Evolutionary conservation across 2,797 vertebrate species (phyloP).

Genomic region (Bradypodion ventrale): DNA sequence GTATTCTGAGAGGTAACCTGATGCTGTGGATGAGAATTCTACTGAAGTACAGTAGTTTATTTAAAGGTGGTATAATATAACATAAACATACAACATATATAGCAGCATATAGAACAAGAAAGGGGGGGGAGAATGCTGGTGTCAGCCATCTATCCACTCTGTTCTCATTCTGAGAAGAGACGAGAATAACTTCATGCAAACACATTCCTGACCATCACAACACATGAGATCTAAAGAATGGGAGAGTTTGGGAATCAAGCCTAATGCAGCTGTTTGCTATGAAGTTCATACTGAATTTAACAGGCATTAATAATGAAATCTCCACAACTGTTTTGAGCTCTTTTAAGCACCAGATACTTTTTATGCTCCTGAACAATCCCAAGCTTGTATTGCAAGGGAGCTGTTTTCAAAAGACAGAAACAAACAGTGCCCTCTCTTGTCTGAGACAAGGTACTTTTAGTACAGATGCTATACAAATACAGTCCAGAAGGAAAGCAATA

Average conservation of each 20-base stretch:
- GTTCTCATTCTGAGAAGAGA: neutral
- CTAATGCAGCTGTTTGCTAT: conserved; percentile 16
- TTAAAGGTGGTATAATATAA: too few species aligned
- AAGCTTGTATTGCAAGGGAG: conserved; percentile 15
- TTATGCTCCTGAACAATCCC: conserved; percentile 1
- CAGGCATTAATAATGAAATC: conserved; percentile 9
- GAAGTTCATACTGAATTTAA: conserved; percentile 9
- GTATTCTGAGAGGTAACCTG: too few species aligned
- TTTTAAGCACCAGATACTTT: conserved; percentile 16
- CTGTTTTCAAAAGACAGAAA: conserved; percentile 1
- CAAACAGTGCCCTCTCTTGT: conserved; percentile 18
- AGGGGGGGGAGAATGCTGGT: neutral
- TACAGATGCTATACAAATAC: too few species aligned
- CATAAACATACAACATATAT: too few species aligned
- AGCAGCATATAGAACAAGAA: too few species aligned
- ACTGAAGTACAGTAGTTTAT: too few species aligned
- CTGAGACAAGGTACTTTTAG: too few species aligned
- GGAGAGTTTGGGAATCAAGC: neutral
- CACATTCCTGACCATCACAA: neutral
- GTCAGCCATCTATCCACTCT: neutral
- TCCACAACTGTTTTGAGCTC: conserved; percentile 8
- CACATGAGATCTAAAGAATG: neutral
- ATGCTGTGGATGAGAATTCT: too few species aligned
- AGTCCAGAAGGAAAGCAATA: too few species aligned
- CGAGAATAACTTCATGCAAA: conserved; percentile 23